Percentiles rank a stretch among this genome's conserved stretches.
Conservation (phyloP, 2,797 vertebrate genomes). For the Hemibagrus guttatus region DNA sequence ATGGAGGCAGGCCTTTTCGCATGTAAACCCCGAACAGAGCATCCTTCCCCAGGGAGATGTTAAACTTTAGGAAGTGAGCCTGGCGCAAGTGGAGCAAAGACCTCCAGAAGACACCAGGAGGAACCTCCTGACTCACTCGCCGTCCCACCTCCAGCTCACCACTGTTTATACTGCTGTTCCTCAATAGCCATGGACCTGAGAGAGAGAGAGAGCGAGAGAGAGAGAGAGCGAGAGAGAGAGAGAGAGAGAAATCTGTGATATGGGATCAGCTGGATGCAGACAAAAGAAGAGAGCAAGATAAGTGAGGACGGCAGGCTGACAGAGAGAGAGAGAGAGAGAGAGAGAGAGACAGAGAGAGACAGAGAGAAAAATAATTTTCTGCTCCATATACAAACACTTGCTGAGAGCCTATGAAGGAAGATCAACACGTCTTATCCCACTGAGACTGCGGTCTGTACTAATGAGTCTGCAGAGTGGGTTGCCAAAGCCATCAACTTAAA, state of each 20-base stretch:
- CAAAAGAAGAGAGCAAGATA: conserved; percentile 15
- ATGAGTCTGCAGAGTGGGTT: conserved; percentile 44
- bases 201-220: conserved; percentile 1
- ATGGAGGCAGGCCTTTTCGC: conserved; percentile 85
- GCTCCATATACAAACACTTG: conserved; percentile 50
- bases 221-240: background rate
- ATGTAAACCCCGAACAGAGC: conserved; percentile 89
- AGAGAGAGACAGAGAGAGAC: conserved; percentile 11
- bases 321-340: conserved; percentile 4
- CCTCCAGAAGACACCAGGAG: conserved; percentile 87
- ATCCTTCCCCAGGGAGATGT: conserved; percentile 87
- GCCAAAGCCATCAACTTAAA: conserved; percentile 56
- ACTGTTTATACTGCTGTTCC: conserved; percentile 87
- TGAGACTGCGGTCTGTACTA: conserved; percentile 48
- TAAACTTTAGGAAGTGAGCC: conserved; percentile 89
- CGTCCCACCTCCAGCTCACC: conserved; percentile 86
- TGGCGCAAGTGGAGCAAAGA: conserved; percentile 84
- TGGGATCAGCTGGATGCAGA: background rate
- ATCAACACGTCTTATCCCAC: conserved; percentile 51
- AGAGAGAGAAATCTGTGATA: conserved; percentile 1
- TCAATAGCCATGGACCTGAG: conserved; percentile 78
- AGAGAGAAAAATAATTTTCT: conserved; percentile 29
- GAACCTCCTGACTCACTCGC: conserved; percentile 85
- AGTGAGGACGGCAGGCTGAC: background rate
- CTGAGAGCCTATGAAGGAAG: conserved; percentile 42